These are phyloP conservation scores for Cataglyphis rosenhaueri DNA, from an alignment of 2,888 invertebrate species.

Conservation along the genomic window DNA sequence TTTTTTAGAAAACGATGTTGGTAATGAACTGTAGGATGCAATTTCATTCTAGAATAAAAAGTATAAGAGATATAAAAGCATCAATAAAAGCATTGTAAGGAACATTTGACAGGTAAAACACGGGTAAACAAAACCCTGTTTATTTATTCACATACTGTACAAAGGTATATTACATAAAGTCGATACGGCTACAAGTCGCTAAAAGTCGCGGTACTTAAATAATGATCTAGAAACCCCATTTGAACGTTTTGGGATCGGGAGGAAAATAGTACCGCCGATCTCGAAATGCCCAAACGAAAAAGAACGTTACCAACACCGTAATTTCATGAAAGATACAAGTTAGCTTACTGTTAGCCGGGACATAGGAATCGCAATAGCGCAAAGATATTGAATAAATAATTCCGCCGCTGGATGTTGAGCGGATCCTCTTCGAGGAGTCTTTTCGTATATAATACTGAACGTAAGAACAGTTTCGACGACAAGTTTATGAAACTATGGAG, in stretches of 20 bases:
- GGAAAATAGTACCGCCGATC: constrained; percentile 55
- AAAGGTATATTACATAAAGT: constrained; percentile 85
- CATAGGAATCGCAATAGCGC: constrained; percentile 38
- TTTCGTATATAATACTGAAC: constrained; percentile 41
- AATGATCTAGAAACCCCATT: constrained; percentile 54
- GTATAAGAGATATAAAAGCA: not conserved
- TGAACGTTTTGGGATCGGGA: constrained; percentile 64
- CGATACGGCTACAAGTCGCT: constrained; percentile 70
- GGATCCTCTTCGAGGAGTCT: constrained; percentile 1
- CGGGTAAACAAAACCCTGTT: constrained; percentile 80
- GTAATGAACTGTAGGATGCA: not conserved
- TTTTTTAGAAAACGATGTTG: not conserved
- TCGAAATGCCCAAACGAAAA: constrained; percentile 67
- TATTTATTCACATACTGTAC: constrained; percentile 85
- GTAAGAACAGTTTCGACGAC: constrained; percentile 17
- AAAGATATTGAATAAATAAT: constrained; percentile 36
- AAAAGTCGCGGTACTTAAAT: constrained; percentile 56
- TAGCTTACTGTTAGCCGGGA: constrained; percentile 44
- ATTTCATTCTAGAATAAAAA: not conserved
- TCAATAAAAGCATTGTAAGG: not conserved
- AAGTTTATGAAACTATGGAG: constrained; percentile 6
- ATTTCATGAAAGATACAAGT: constrained; percentile 52
- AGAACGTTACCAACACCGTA: constrained; percentile 60
- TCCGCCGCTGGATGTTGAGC: constrained; percentile 5
- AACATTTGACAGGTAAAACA: constrained; percentile 11